Percentiles rank a stretch among this genome's conserved stretches.
Evolutionary conservation across 2,888 invertebrate species (phyloP).

Genomic region (Beris chalybata): DNA sequence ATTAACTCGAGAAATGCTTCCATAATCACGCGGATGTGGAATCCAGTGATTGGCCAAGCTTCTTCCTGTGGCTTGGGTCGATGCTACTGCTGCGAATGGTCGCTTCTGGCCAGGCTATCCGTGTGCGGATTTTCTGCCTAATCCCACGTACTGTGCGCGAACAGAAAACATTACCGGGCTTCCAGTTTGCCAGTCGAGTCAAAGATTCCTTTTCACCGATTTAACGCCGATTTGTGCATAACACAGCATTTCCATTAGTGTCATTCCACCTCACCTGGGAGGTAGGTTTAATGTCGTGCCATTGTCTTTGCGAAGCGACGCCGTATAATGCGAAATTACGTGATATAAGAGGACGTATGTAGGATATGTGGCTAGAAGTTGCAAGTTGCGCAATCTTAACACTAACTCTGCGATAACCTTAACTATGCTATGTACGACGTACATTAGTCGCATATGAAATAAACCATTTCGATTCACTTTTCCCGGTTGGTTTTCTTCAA

Average conservation of each 20-base stretch:
- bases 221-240: conserved; percentile 25
- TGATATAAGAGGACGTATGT: conserved; percentile 29
- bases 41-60: no score
- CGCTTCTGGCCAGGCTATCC: no score
- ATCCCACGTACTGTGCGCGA: no score
- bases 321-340: conserved; percentile 34
- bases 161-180: no score
- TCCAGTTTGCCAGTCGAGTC: no score
- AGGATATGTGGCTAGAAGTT: conserved; percentile 22
- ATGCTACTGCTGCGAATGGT: no score
- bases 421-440: not conserved
- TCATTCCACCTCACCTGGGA: conserved; percentile 35
- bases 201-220: conserved; percentile 5
- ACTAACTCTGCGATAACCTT: conserved; percentile 25
- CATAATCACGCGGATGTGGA: no score
- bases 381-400: conserved; percentile 32
- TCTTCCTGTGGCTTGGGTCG: no score
- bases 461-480: no score
- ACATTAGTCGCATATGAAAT: no score
- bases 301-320: conserved; percentile 30
- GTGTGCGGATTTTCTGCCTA: no score
- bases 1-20: no score
- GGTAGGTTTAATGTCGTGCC: conserved; percentile 33
- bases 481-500: conserved; percentile 11
- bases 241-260: conserved; percentile 39